A percentile compares a stretch with the other conserved stretches of the same genome.
phyloP scores from a whole-genome alignment of 2,113 vertebrate species.

The Otus sunia region DNA sequence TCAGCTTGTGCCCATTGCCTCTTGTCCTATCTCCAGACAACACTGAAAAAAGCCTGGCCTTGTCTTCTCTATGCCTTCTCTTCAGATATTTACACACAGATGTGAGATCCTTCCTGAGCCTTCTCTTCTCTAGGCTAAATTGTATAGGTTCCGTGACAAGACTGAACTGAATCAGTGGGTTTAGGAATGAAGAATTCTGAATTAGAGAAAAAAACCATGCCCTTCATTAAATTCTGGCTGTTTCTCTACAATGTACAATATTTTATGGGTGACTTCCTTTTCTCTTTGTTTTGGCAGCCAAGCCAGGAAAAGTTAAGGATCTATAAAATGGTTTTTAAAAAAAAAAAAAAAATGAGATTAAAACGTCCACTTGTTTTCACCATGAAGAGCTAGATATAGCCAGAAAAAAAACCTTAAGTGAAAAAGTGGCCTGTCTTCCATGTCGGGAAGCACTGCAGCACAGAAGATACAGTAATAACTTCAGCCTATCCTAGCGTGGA shows the following conservation, averaged over 20 bases:
- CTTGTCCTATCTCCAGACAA: neutral
- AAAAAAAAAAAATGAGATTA: neutral
- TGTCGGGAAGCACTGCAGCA: neutral
- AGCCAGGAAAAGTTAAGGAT: neutral
- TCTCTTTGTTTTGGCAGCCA: neutral
- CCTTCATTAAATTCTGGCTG: neutral
- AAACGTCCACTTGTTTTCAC: neutral
- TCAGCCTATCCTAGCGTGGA: neutral
- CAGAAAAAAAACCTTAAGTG: neutral
- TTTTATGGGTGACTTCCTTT: neutral
- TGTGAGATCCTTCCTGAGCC: neutral
- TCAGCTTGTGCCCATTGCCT: neutral
- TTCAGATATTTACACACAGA: neutral
- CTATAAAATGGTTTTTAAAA: neutral
- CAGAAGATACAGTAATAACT: neutral
- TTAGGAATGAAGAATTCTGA: neutral
- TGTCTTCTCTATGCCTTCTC: neutral
- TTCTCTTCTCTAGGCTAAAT: neutral
- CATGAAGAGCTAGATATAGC: neutral
- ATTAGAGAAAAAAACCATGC: neutral
- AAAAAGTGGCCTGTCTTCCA: neutral
- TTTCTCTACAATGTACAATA: neutral
- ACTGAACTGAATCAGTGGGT: neutral
- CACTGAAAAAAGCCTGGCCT: neutral
- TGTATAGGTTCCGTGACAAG: neutral